Evolutionary conservation across 2,888 invertebrate species (phyloP).

Genomic region (Torymus auratus): DNA sequence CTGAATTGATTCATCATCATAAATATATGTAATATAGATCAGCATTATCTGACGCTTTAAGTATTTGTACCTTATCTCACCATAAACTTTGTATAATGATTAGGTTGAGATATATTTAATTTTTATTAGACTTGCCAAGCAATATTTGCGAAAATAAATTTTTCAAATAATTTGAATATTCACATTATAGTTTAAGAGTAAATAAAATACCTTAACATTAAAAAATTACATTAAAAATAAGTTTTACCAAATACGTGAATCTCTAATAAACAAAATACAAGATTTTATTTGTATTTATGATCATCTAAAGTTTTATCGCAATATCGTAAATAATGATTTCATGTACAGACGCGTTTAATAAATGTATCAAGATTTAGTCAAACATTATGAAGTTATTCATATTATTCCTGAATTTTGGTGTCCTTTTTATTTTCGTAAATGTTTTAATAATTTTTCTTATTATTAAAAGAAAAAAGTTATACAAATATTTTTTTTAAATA

Average conservation of each 20-base stretch:
- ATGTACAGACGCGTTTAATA: slow-evolving; percentile 62
- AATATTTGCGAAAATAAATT: not conserved
- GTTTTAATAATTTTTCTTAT: not conserved
- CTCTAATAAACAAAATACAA: slow-evolving; percentile 9
- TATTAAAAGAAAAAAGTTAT: too few relatives aligned
- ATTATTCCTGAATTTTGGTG: not conserved
- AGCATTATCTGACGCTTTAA: slow-evolving; percentile 10
- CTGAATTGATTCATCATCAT: slow-evolving; percentile 18
- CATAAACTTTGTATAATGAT: slow-evolving; percentile 22
- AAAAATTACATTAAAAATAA: slow-evolving; percentile 13
- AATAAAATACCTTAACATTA: too few relatives aligned
- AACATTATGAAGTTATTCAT: slow-evolving; percentile 23
- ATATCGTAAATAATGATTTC: slow-evolving; percentile 50
- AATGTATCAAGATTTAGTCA: slow-evolving; percentile 43
- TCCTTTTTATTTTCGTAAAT: slow-evolving; percentile 6
- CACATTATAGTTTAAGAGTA: too few relatives aligned
- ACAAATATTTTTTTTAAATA: too few relatives aligned
- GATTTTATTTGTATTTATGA: slow-evolving; percentile 60
- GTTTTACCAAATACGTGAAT: slow-evolving; percentile 28
- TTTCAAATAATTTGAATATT: slow-evolving; percentile 8
- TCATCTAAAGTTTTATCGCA: slow-evolving; percentile 46
- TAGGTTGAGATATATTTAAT: slow-evolving; percentile 12
- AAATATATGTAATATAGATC: slow-evolving; percentile 35
- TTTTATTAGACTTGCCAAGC: slow-evolving; percentile 12
- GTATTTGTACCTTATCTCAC: slow-evolving; percentile 19